phyloP scores from a whole-genome alignment of 1,140 invertebrate species.

The Drosophila rufa region DNA sequence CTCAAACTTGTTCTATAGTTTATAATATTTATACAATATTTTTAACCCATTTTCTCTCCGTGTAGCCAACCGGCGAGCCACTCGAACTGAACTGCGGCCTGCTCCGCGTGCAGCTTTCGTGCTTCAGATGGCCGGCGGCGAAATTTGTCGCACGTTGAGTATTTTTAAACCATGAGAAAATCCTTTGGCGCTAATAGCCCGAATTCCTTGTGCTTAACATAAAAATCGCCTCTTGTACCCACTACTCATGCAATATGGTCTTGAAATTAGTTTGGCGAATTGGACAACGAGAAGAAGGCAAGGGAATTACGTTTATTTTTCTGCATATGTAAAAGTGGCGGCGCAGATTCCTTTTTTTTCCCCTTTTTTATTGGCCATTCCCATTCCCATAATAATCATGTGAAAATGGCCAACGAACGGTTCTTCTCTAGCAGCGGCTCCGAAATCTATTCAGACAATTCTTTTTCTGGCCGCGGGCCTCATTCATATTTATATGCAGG shows the following conservation, averaged over 20 bases:
- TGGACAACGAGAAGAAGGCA: constrained; percentile 18
- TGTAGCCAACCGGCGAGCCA: constrained; percentile 17
- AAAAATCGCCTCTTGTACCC: constrained; percentile 79
- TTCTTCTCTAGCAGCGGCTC: constrained; percentile 42
- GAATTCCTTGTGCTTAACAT: constrained; percentile 84
- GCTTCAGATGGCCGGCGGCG: constrained; percentile 78
- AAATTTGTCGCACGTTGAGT: constrained; percentile 85
- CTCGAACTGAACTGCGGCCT: constrained; percentile 34
- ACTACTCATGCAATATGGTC: constrained; percentile 71
- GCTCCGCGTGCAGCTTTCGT: constrained; percentile 80
- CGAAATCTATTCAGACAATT: constrained; percentile 44
- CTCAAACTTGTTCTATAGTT: too few relatives aligned
- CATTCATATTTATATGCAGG: constrained; percentile 47
- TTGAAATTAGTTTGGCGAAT: constrained; percentile 64
- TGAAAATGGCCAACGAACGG: constrained; percentile 67
- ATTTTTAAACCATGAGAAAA: constrained; percentile 85
- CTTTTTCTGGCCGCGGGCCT: constrained; percentile 28
- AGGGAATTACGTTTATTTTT: constrained; percentile 29
- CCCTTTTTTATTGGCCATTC: constrained; percentile 58
- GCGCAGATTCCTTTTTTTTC: background rate
- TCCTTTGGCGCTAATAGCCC: constrained; percentile 85
- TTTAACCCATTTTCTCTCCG: background rate
- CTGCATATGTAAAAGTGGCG: constrained; percentile 45
- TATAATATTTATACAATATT: background rate
- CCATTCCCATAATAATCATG: constrained; percentile 74